Percentiles rank a stretch among this genome's conserved stretches.
phyloP scores from a whole-genome alignment of 35 echinoderm and acorn worm species.

The Apostichopus parvimensis region DNA sequence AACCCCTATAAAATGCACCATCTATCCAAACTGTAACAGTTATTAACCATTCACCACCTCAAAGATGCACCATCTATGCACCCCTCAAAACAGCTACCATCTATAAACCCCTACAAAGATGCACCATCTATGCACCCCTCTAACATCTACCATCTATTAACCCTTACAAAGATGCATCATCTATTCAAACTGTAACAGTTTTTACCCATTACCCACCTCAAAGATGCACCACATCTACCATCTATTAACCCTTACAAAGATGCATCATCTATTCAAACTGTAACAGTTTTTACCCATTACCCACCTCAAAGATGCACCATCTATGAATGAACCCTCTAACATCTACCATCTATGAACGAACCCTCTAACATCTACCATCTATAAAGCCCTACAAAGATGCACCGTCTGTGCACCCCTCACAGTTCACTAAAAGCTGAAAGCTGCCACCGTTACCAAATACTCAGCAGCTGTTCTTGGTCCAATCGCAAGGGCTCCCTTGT shows the following conservation, averaged over 20 bases:
- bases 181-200: not conserved
- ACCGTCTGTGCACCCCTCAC: not conserved
- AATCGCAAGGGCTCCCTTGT: slow-evolving; percentile 60
- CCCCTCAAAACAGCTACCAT: not conserved
- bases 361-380: no score
- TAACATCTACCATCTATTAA: no score
- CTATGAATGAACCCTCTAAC: no score
- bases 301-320: not conserved
- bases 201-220: no score
- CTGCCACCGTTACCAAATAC: slow-evolving; percentile 68
- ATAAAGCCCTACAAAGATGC: no score
- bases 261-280: not conserved
- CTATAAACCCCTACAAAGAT: not conserved
- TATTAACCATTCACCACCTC: no score
- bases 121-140: not conserved
- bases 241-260: no score
- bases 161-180: no score
- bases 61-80: not conserved
- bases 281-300: no score
- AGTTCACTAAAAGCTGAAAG: not conserved
- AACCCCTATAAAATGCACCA: no score
- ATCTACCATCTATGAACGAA: no score
- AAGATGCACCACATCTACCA: not conserved
- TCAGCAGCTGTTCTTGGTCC: slow-evolving; percentile 65
- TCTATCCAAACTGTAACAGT: no score